Evolutionary conservation across 2,797 vertebrate species (phyloP).

Genomic region (Martes flavigula): DNA sequence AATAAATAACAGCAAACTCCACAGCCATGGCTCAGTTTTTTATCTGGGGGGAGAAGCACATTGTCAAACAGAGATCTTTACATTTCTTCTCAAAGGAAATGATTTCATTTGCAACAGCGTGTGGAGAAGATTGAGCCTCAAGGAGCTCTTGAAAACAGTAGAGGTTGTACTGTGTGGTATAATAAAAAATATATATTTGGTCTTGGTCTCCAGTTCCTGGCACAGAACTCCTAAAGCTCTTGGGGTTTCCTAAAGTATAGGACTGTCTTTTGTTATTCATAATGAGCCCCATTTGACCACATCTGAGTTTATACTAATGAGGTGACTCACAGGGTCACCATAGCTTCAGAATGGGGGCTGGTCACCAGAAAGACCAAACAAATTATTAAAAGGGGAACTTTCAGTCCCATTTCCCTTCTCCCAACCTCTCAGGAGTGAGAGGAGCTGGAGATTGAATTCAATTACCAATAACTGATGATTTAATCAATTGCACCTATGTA

Average conservation of each 20-base stretch:
- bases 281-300: background rate
- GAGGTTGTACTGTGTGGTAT: background rate
- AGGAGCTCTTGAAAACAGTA: background rate
- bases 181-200: background rate
- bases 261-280: background rate
- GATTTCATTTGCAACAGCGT: background rate
- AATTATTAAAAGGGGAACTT: background rate
- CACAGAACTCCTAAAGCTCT: background rate
- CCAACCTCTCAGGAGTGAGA: background rate
- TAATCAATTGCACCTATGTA: background rate
- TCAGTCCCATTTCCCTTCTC: background rate
- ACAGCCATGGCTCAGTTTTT: background rate
- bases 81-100: background rate
- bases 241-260: background rate
- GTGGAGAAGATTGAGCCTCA: background rate
- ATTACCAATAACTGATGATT: background rate
- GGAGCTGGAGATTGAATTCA: background rate
- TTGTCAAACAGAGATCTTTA: conserved; percentile 3
- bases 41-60: background rate
- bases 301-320: background rate
- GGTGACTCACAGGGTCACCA: background rate
- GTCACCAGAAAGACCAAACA: background rate
- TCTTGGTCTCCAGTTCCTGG: background rate
- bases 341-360: background rate
- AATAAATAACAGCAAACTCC: background rate